phyloP scores from a whole-genome alignment of 2,797 vertebrate genomes.

The Melanogrammus aeglefinus region DNA sequence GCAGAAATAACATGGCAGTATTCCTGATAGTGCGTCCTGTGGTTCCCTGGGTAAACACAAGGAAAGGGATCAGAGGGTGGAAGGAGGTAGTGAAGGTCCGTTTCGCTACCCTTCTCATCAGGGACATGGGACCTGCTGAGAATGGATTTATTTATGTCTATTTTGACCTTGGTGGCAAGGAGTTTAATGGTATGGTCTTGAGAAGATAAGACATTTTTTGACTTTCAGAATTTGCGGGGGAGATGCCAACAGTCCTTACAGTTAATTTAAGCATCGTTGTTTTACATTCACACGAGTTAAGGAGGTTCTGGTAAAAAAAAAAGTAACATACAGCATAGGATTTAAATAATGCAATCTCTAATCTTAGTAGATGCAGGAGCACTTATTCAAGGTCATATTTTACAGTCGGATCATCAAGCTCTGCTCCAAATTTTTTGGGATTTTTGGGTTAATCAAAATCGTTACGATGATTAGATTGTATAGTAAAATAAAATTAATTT shows the following conservation, averaged over 20 bases:
- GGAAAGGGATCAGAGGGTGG: slow-evolving; percentile 14
- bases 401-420: too few species aligned
- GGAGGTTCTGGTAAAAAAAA: too few species aligned
- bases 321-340: too few species aligned
- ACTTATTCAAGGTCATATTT: background rate
- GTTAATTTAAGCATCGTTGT: background rate
- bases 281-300: background rate
- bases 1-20: slow-evolving; percentile 39
- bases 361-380: background rate
- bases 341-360: too few species aligned
- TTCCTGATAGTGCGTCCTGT: slow-evolving; percentile 32
- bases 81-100: background rate
- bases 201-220: background rate
- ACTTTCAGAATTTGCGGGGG: background rate
- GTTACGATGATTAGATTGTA: background rate
- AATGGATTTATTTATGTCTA: background rate
- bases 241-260: background rate
- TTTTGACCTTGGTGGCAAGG: background rate
- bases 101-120: background rate
- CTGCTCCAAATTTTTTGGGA: too few species aligned
- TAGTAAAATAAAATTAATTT: background rate
- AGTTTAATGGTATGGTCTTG: background rate
- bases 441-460: too few species aligned
- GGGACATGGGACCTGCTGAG: background rate
- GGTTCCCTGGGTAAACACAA: slow-evolving; percentile 37